Evolutionary conservation across 2,888 invertebrate species (phyloP).

Genomic region (Koerneria pararmatus): DNA sequence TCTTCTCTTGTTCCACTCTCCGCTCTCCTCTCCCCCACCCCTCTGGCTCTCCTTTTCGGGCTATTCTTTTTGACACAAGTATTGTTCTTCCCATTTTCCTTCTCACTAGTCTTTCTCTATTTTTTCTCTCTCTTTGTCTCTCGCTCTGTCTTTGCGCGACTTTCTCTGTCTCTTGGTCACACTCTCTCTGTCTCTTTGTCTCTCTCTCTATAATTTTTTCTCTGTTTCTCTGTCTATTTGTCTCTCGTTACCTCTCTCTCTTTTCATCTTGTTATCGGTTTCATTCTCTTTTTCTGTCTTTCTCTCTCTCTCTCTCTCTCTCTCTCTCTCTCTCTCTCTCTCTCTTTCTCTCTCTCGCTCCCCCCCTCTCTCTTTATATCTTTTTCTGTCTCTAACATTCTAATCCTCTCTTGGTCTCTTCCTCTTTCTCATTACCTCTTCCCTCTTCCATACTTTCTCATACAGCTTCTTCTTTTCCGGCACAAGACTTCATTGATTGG

Average conservation of each 20-base stretch:
- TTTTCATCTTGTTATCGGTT: not conserved
- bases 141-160: not conserved
- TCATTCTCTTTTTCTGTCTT: constrained; percentile 5
- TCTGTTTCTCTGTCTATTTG: not conserved
- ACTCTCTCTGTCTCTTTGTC: not conserved
- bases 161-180: not conserved
- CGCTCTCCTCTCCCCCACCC: not conserved
- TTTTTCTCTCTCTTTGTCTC: not conserved
- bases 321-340: constrained; percentile 13
- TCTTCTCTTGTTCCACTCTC: not conserved
- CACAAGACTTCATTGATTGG: no score
- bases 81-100: constrained; percentile 7
- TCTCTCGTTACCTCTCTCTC: not conserved
- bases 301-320: constrained; percentile 8
- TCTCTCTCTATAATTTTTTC: not conserved
- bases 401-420: no score
- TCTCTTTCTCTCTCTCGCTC: not conserved
- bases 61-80: not conserved
- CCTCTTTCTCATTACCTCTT: no score
- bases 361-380: not conserved
- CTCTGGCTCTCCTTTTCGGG: constrained; percentile 10
- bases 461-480: no score
- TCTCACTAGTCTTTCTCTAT: not conserved
- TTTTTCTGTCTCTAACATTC: no score
- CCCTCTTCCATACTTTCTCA: no score